Conservation (phyloP, 2,113 vertebrate species). For the Bubo bubo region DNA sequence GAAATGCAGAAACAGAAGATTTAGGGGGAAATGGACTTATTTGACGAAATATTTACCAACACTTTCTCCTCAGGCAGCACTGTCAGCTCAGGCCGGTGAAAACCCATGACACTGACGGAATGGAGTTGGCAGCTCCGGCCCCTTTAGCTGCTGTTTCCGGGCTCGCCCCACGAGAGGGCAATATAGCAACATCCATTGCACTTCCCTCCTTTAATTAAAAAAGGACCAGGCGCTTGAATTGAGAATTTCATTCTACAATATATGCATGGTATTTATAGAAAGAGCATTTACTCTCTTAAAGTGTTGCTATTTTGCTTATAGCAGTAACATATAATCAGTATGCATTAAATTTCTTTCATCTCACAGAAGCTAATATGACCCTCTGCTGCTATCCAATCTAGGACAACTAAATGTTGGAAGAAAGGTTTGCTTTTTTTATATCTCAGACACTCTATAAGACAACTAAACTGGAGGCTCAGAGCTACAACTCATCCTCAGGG, state of each 20-base stretch:
- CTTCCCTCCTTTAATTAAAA: rapidly evolving
- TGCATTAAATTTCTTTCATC: not conserved
- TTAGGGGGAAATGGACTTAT: not conserved
- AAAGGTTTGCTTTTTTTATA: rapidly evolving
- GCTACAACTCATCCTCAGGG: not conserved
- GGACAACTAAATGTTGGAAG: not conserved
- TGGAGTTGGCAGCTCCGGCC: not conserved
- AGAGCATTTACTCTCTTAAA: not conserved
- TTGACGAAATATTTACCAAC: not conserved
- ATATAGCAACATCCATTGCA: not conserved
- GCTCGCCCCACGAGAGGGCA: slow-evolving; percentile 44
- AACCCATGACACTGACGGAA: rapidly evolving
- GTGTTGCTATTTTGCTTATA: not conserved
- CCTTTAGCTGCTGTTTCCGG: not conserved
- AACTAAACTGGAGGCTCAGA: not conserved
- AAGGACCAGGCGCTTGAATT: too few species aligned
- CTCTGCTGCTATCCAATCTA: not conserved
- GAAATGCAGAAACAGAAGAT: not conserved
- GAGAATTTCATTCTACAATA: not conserved
- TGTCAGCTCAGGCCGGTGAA: not conserved
- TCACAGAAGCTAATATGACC: not conserved
- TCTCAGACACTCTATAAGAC: not conserved
- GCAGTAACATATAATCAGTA: not conserved
- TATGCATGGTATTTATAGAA: not conserved
- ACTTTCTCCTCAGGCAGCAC: not conserved